Evolutionary conservation across 2,797 vertebrate species (phyloP).

Genomic region (Chelonia mydas): DNA sequence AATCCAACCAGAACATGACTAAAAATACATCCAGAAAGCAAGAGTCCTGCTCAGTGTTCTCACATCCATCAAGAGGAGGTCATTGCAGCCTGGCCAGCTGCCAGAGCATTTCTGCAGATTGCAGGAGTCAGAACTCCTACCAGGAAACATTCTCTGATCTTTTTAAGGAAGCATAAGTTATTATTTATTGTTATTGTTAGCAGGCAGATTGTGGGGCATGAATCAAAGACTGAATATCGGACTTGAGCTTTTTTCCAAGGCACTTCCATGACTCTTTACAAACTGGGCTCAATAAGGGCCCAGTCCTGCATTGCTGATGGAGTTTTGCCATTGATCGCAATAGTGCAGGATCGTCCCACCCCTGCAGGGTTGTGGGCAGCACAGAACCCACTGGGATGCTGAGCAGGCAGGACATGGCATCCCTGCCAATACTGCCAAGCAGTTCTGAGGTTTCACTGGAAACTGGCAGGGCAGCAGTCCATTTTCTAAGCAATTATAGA

Average conservation of each 20-base stretch:
- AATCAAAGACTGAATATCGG: neutral
- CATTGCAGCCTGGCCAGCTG: neutral
- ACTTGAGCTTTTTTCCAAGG: neutral
- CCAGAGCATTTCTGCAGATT: neutral
- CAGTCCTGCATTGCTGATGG: neutral
- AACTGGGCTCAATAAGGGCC: neutral
- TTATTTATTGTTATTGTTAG: neutral
- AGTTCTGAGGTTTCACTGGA: neutral
- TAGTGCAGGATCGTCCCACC: neutral
- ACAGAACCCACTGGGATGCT: neutral
- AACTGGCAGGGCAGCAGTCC: neutral
- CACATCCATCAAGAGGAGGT: neutral
- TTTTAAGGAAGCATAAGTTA: neutral
- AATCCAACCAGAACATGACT: neutral
- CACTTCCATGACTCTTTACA: neutral
- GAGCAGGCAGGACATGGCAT: neutral
- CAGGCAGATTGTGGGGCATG: neutral
- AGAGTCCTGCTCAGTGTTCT: neutral
- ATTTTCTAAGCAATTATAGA: neutral
- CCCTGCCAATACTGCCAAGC: no score
- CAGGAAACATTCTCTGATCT: neutral
- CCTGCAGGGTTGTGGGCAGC: neutral
- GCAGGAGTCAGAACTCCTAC: neutral
- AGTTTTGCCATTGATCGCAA: neutral
- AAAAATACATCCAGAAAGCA: neutral